Evolutionary conservation across 2,113 vertebrate genomes (phyloP), one percentile per base, ranked within the genome.

Genomic region (Pao palembangensis): DNA sequence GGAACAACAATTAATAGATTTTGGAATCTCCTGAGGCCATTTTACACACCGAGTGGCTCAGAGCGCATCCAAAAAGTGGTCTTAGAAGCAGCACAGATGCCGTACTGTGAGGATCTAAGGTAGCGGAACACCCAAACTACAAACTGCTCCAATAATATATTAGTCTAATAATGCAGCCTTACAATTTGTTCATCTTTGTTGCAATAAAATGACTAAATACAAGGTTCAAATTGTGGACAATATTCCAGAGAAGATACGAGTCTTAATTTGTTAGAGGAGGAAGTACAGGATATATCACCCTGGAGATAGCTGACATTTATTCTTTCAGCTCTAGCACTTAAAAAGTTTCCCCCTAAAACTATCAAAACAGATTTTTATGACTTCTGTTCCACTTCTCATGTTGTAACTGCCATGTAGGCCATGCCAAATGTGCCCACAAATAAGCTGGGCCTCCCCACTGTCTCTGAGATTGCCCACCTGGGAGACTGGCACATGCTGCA

Each of bases 401-500:
- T 78, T 76, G 67, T 88, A 90, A 91, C 83, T 87, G 74, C 88
- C 90, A 89, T 90, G 73, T 88, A 91, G 90, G 89, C 88, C 91
- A 89, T 90, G 88, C 88, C 89, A 91, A 92, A 91, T 91, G 88
- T 90, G 86, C 86, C 88, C 89, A 89, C 87, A 90, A 89, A 91
- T 91, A 91, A 91, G 87, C 86, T 58, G 83, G 80, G 88, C 87
- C 88, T 86, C 90, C 91, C 91, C 88, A 90, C 91, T 79, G 91
- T 88, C 90, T 87, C 81, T 76, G 82, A 91, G 89, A 92, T 92
- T 91, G 91, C 87, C 90, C 90, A 86, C 90, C 89, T 85, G 88
- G 90, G 90, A 88, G 88, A 85, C 87, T 88, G 88, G 87, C 90
- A 88, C 89, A 89, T 85, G 79, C 81, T 84, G 83, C 84, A 78